Conservation (phyloP, 2,797 vertebrate species). For the Hybognathus amarus region DNA sequence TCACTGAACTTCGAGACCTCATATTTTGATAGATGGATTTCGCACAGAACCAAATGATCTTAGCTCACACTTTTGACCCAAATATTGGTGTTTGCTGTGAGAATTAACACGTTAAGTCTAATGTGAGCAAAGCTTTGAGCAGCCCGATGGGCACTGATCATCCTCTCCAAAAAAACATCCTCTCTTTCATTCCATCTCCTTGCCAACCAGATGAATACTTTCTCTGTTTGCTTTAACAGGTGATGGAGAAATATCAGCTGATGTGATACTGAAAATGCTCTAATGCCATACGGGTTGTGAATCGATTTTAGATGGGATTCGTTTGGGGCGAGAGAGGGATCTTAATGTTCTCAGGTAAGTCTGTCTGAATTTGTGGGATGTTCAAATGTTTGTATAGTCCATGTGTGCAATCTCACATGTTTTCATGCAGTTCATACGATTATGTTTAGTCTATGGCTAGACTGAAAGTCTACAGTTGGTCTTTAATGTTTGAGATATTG, state of each 20-base stretch:
- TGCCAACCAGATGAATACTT: slow-evolving; percentile 19
- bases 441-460: slow-evolving; percentile 14
- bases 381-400: slow-evolving; percentile 2
- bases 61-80: slow-evolving; percentile 34
- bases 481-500: slow-evolving; percentile 34
- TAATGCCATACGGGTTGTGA: background rate
- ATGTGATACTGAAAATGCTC: background rate
- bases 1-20: slow-evolving; percentile 4
- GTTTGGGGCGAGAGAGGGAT: background rate
- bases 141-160: slow-evolving; percentile 60
- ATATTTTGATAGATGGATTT: slow-evolving; percentile 7
- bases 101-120: slow-evolving; percentile 73
- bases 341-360: background rate
- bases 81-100: slow-evolving; percentile 75
- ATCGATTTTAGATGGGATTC: slow-evolving; percentile 26
- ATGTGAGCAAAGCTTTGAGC: slow-evolving; percentile 49
- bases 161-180: slow-evolving; percentile 19
- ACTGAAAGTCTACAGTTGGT: slow-evolving; percentile 36
- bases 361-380: background rate
- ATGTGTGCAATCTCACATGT: background rate
- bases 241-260: slow-evolving; percentile 22
- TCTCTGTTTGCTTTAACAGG: slow-evolving; percentile 36
- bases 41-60: slow-evolving; percentile 25
- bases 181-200: slow-evolving; percentile 22
- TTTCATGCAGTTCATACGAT: background rate